A percentile compares a stretch with the other conserved stretches of the same genome.
These are phyloP conservation scores for Carduelis carduelis DNA, from an alignment of 2,797 vertebrate species.

Conservation along the genomic window DNA sequence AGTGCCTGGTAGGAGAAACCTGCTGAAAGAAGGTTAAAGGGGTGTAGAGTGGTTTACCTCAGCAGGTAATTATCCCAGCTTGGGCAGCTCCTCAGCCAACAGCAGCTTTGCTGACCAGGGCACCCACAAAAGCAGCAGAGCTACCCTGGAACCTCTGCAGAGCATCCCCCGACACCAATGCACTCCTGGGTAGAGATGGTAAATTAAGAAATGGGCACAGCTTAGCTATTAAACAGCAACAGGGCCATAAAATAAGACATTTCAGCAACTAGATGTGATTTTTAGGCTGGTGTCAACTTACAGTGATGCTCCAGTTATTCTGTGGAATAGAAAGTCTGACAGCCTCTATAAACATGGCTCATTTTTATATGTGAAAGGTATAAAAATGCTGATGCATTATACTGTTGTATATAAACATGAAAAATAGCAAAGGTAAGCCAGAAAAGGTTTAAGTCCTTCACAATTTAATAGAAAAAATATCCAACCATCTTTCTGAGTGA, in stretches of 20 bases:
- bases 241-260: conserved; percentile 55
- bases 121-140: neutral
- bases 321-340: conserved; percentile 49
- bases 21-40: conserved; percentile 16
- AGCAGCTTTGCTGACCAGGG: neutral
- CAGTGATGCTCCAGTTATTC: conserved; percentile 36
- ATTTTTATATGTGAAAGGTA: conserved; percentile 52
- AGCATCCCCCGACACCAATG: neutral
- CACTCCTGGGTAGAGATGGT: neutral
- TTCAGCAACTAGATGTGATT: conserved; percentile 37
- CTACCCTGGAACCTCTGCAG: neutral
- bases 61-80: neutral
- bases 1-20: neutral
- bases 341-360: conserved; percentile 41
- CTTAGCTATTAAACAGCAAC: conserved; percentile 33
- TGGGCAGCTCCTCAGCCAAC: neutral
- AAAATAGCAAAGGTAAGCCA: conserved; percentile 64
- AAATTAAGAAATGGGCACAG: conserved; percentile 42
- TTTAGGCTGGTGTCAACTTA: conserved; percentile 48
- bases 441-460: conserved; percentile 53
- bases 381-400: conserved; percentile 68
- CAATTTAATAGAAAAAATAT: conserved; percentile 58
- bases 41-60: neutral
- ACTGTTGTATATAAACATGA: conserved; percentile 62
- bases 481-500: conserved; percentile 43